phyloP scores from a whole-genome alignment of 2,888 invertebrate species.

The Agrochola litura region DNA sequence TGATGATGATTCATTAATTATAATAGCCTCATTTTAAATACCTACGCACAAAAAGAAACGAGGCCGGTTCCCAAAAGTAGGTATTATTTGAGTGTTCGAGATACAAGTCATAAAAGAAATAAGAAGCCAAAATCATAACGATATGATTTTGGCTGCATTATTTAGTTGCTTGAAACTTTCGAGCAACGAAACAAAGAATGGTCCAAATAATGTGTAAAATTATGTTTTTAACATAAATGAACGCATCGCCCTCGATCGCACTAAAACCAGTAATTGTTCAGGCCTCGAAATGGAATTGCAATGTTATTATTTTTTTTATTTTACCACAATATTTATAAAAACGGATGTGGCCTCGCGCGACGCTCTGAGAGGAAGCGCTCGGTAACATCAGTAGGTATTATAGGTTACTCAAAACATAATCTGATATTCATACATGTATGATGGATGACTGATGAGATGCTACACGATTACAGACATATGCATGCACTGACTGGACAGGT shows the following conservation, averaged over 20 bases:
- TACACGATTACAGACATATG: not conserved
- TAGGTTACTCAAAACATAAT: constrained; percentile 3
- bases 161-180: too few species aligned
- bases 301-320: constrained; percentile 75
- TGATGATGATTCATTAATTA: constrained; percentile 23
- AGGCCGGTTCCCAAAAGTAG: constrained; percentile 14
- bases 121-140: constrained; percentile 31
- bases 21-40: constrained; percentile 20
- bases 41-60: constrained; percentile 24
- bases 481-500: not conserved
- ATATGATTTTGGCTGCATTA: too few species aligned
- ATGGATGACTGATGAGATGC: too few species aligned
- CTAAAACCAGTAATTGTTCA: constrained; percentile 71
- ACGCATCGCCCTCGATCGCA: constrained; percentile 64
- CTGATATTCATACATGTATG: not conserved
- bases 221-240: constrained; percentile 41
- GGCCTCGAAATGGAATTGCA: constrained; percentile 70
- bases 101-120: constrained; percentile 35
- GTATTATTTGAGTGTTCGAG: constrained; percentile 13
- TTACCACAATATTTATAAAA: constrained; percentile 70
- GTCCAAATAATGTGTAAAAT: constrained; percentile 34
- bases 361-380: constrained; percentile 66
- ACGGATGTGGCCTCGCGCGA: constrained; percentile 70
- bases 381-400: not conserved
- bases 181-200: constrained; percentile 16